Conservation (phyloP, 2,797 vertebrate genomes). For the Sebastes minor region DNA sequence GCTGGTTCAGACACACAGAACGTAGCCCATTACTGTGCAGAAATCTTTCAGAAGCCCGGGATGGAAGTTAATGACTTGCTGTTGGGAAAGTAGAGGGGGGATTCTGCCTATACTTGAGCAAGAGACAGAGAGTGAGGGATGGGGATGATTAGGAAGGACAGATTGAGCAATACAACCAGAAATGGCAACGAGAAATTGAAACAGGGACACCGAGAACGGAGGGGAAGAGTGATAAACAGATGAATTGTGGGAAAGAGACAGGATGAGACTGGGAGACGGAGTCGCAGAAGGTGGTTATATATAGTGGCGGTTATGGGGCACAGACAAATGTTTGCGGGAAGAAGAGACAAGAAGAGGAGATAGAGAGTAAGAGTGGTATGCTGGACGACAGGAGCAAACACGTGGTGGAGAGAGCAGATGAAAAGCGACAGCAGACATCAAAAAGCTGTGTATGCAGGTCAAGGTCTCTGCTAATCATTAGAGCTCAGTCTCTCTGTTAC, state of each 20-base stretch:
- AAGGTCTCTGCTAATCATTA: constrained; percentile 42
- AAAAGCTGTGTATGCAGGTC: constrained; percentile 39
- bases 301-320: not conserved
- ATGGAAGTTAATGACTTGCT: constrained; percentile 66
- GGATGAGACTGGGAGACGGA: not conserved
- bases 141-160: constrained; percentile 51
- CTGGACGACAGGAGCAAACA: constrained; percentile 11
- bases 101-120: constrained; percentile 32
- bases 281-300: not conserved
- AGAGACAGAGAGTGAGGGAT: constrained; percentile 42
- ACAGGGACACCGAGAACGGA: not conserved
- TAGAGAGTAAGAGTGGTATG: not conserved
- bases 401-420: constrained; percentile 2
- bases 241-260: constrained; percentile 16
- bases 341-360: constrained; percentile 1
- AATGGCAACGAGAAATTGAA: constrained; percentile 35
- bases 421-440: constrained; percentile 38
- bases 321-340: not conserved
- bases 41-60: constrained; percentile 52
- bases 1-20: constrained; percentile 49
- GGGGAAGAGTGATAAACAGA: constrained; percentile 29
- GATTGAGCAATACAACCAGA: constrained; percentile 53
- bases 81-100: constrained; percentile 26
- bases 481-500: constrained; percentile 3
- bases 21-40: constrained; percentile 54